Percentiles rank a stretch among this genome's conserved stretches.
Evolutionary conservation across 2,113 vertebrate species (phyloP).

Genomic region (Solea solea): DNA sequence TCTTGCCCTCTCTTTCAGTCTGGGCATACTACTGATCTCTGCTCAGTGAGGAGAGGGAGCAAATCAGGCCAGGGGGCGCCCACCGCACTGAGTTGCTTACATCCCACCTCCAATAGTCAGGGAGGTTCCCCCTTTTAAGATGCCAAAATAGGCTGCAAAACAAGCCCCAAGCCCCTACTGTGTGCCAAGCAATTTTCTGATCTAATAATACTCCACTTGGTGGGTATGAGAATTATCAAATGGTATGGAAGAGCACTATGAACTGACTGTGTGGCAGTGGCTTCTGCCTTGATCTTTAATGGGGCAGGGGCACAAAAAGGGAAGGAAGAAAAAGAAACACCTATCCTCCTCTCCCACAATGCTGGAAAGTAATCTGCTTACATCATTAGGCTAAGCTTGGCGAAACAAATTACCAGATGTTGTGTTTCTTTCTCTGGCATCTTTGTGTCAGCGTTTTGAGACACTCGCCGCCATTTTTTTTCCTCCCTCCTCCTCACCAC

Average conservation of each 20-base stretch:
- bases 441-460: conserved; percentile 81
- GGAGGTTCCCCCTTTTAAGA: conserved; percentile 55
- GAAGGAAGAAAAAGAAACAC: conserved; percentile 4
- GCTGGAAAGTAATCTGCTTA: conserved; percentile 96
- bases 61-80: conserved; percentile 62
- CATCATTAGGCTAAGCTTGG: conserved; percentile 96
- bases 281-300: conserved; percentile 61
- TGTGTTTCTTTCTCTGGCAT: conserved; percentile 84
- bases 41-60: conserved; percentile 71
- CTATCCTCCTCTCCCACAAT: conserved; percentile 53
- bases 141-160: conserved; percentile 57
- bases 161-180: conserved; percentile 33
- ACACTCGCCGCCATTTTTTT: conserved; percentile 89
- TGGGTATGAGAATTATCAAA: conserved; percentile 56
- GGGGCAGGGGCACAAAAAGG: conserved; percentile 42
- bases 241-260: conserved; percentile 35
- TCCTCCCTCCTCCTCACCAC: conserved; percentile 83
- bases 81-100: conserved; percentile 62
- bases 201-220: conserved; percentile 60
- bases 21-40: conserved; percentile 76
- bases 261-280: conserved; percentile 37
- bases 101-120: conserved; percentile 66
- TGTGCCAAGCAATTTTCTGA: conserved; percentile 59
- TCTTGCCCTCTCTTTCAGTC: conserved; percentile 78
- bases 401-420: conserved; percentile 98